phyloP scores from a whole-genome alignment of 2,888 invertebrate species.

The Aphodius granarius region DNA sequence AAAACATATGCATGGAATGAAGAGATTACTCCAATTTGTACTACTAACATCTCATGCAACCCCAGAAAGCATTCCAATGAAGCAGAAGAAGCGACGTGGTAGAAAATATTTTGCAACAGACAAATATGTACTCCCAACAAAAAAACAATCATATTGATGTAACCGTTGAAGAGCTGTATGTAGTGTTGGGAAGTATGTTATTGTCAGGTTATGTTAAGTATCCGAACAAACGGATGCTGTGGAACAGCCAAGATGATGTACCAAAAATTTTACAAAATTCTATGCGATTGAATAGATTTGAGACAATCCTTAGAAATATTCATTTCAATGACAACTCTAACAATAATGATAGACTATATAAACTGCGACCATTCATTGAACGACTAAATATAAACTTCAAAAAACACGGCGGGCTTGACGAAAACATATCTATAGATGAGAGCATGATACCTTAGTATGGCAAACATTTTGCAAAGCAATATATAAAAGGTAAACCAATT shows the following conservation, averaged over 20 bases:
- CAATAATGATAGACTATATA: conserved; percentile 22
- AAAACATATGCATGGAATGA: too few species aligned
- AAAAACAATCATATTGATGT: conserved; percentile 11
- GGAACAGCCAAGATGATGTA: conserved; percentile 23
- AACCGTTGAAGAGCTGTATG: conserved; percentile 16
- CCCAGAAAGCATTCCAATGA: too few species aligned
- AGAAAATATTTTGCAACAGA: neutral
- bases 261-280: conserved; percentile 23
- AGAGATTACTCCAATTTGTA: too few species aligned
- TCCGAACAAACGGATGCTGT: conserved; percentile 27
- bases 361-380: conserved; percentile 25
- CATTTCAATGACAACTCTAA: conserved; percentile 25
- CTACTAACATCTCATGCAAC: too few species aligned
- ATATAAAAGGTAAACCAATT: conserved; percentile 36
- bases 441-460: conserved; percentile 37
- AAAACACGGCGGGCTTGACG: neutral
- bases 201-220: conserved; percentile 26
- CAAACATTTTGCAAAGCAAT: conserved; percentile 34
- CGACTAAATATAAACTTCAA: conserved; percentile 24
- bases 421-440: conserved; percentile 32
- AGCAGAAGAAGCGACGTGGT: neutral
- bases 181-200: conserved; percentile 21
- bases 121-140: neutral
- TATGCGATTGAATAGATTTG: conserved; percentile 30
- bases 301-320: conserved; percentile 27